Evolutionary conservation across 2,113 vertebrate species (phyloP).

Genomic region (Amblyornis subalaris): DNA sequence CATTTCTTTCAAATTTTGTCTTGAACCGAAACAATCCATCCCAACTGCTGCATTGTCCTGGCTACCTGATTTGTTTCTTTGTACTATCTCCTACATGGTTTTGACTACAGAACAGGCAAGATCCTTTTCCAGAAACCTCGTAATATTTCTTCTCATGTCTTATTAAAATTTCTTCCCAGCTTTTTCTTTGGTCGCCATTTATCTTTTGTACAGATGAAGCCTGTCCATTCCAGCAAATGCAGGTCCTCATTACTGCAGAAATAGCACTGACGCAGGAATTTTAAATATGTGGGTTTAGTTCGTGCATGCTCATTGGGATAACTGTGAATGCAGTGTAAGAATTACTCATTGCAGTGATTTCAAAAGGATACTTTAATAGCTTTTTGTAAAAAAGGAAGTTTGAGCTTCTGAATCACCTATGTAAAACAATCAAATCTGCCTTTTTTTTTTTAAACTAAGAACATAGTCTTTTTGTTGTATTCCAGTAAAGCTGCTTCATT

Average conservation of each 20-base stretch:
- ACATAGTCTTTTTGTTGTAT: conserved; percentile 36
- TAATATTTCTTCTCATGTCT: not conserved
- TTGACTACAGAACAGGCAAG: not conserved
- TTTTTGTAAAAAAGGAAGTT: not conserved
- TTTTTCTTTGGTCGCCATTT: not conserved
- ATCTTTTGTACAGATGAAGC: not conserved
- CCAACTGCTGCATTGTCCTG: not conserved
- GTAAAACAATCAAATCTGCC: not conserved
- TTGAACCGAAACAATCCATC: not conserved
- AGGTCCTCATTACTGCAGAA: not conserved
- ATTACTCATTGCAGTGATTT: not conserved
- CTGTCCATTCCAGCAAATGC: not conserved
- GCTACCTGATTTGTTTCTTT: not conserved
- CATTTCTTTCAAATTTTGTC: not conserved
- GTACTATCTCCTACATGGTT: not conserved
- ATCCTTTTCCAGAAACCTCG: not conserved
- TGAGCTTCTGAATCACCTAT: conserved; percentile 2
- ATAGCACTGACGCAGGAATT: not conserved
- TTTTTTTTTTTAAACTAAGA: not conserved
- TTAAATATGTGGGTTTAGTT: not conserved
- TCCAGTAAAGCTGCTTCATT: conserved; percentile 58
- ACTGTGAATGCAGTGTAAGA: not conserved
- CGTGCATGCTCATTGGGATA: not conserved
- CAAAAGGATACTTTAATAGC: conserved; percentile 1
- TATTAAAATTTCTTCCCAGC: not conserved